Percentiles rank a stretch among this genome's conserved stretches.
These are phyloP conservation scores for Sinhomidia bicolor DNA, from an alignment of 2,888 invertebrate genomes.

Conservation along the genomic window DNA sequence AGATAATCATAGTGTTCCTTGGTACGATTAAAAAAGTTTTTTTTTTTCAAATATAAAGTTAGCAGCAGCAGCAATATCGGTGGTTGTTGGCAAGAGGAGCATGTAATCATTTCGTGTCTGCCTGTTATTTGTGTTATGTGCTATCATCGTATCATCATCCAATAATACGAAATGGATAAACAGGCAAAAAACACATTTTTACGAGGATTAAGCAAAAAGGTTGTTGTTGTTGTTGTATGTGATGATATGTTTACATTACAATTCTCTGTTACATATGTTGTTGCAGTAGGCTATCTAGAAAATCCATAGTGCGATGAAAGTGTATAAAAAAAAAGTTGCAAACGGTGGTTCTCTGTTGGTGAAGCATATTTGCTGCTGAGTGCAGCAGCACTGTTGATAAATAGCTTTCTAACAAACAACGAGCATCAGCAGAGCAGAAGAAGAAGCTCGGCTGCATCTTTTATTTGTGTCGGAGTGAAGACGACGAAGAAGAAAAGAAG, in stretches of 20 bases:
- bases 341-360: conserved; percentile 43
- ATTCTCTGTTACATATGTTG: neutral
- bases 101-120: conserved; percentile 4
- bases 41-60: no score
- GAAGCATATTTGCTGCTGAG: conserved; percentile 5
- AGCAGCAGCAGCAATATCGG: neutral
- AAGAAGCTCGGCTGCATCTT: neutral
- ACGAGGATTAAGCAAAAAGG: neutral
- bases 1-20: conserved; percentile 35
- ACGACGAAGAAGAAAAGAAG: neutral
- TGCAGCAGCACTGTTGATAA: conserved; percentile 51
- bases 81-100: conserved; percentile 1
- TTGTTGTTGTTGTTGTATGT: neutral
- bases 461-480: conserved; percentile 40
- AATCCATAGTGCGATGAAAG: neutral
- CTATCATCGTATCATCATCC: neutral
- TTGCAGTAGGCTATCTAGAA: no score
- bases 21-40: conserved; percentile 24
- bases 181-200: conserved; percentile 28
- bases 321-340: conserved; percentile 10
- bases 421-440: conserved; percentile 6
- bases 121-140: neutral
- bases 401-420: conserved; percentile 51
- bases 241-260: neutral
- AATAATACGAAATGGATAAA: conserved; percentile 18